Evolutionary conservation across 2,797 vertebrate genomes (phyloP).

Genomic region (Pipistrellus nathusii): DNA sequence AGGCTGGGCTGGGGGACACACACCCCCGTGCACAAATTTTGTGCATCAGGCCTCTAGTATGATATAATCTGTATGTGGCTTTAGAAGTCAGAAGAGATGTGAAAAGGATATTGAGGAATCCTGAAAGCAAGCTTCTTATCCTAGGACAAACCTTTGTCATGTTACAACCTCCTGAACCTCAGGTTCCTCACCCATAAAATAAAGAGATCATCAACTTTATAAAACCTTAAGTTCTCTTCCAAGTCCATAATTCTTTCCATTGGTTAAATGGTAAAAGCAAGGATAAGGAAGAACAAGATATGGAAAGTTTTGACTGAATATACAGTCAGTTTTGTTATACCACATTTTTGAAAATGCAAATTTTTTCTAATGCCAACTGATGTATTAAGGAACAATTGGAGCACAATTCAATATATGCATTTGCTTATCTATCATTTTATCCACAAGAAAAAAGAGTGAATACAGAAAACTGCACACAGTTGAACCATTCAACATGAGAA

Average conservation of each 20-base stretch:
- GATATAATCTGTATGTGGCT: background rate
- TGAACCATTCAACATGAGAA: background rate
- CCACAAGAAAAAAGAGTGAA: constrained; percentile 6
- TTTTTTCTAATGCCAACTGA: background rate
- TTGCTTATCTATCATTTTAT: constrained; percentile 20
- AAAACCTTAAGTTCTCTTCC: background rate
- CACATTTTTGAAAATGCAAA: constrained; percentile 52
- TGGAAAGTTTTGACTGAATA: background rate
- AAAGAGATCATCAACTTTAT: background rate
- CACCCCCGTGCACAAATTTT: too few species aligned
- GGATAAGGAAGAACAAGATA: background rate
- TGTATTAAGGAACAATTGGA: background rate
- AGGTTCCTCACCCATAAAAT: constrained; percentile 44
- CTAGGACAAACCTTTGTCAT: background rate
- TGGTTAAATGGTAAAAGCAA: background rate
- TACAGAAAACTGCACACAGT: background rate
- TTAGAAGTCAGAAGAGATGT: background rate
- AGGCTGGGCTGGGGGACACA: too few species aligned
- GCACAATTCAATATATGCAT: constrained; percentile 15
- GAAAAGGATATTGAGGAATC: background rate
- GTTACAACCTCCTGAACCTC: background rate
- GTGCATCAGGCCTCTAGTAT: background rate
- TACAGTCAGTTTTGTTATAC: background rate
- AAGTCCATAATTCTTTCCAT: constrained; percentile 19
- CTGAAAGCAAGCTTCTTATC: constrained; percentile 15